These are phyloP conservation scores for Andrena hattorfiana DNA, from an alignment of 2,888 invertebrate species.

Conservation along the genomic window DNA sequence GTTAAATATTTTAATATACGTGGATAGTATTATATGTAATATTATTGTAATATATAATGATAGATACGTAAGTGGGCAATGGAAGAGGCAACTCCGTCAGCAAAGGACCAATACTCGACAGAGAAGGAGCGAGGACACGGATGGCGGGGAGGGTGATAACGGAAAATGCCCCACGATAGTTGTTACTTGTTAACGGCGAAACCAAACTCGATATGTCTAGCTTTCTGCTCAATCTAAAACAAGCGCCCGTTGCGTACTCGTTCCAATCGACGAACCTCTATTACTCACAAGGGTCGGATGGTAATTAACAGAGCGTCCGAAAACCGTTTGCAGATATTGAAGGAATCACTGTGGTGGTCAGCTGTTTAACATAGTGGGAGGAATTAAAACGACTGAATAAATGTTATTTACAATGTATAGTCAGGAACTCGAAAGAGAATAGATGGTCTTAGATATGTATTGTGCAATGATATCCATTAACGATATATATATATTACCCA, in stretches of 20 bases:
- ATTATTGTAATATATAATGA: slow-evolving; percentile 84
- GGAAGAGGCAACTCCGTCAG: slow-evolving; percentile 68
- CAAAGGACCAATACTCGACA: slow-evolving; percentile 72
- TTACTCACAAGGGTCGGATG: slow-evolving; percentile 60
- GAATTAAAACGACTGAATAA: slow-evolving; percentile 52
- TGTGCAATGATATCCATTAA: slow-evolving; percentile 72
- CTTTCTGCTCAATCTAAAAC: slow-evolving; percentile 73
- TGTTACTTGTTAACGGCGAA: slow-evolving; percentile 69
- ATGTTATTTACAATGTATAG: slow-evolving; percentile 57
- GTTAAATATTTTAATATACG: slow-evolving; percentile 84
- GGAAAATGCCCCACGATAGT: slow-evolving; percentile 65
- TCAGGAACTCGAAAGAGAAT: slow-evolving; percentile 30
- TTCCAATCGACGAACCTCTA: slow-evolving; percentile 43
- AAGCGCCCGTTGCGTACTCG: slow-evolving; percentile 62
- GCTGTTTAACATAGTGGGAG: slow-evolving; percentile 43
- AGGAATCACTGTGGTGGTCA: slow-evolving; percentile 69
- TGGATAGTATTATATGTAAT: slow-evolving; percentile 85
- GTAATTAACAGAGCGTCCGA: slow-evolving; percentile 42
- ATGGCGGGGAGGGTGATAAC: slow-evolving; percentile 32
- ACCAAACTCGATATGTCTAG: slow-evolving; percentile 72
- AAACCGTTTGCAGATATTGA: slow-evolving; percentile 56
- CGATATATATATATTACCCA: slow-evolving; percentile 60
- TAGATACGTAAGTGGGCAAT: slow-evolving; percentile 76
- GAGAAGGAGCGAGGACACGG: slow-evolving; percentile 35
- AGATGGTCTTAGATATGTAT: slow-evolving; percentile 45